Evolutionary conservation across 2,797 vertebrate species (phyloP), one percentile per base, ranked within the genome.

Genomic region (Tamandua tetradactyla): DNA sequence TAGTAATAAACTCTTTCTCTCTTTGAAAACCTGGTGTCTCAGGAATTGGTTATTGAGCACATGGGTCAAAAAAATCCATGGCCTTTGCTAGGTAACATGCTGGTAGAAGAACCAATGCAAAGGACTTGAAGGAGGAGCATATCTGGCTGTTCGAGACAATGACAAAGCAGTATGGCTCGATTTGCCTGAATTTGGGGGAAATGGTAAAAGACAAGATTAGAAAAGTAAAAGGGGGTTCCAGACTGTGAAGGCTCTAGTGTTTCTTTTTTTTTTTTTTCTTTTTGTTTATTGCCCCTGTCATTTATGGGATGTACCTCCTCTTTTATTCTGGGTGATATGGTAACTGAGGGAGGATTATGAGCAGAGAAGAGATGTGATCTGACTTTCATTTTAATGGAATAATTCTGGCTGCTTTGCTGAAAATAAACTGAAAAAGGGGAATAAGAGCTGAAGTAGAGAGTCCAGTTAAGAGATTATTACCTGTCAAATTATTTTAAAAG

Each of bases 401-500:
- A 74, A 80, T 94, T 94, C 35, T 92, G 57, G 35, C 40, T 91
- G 4, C 23, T 95, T 10, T 93, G 44, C 42, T 52, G 86, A 96
- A 95, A 94, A 93, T 71, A 75, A 96, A 27, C 40, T 64, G 32
- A 85, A 79, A 72, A n/a, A 62, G 30, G 4, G 32, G 20, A 91
- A 84, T 3, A 88, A 74, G 79, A 82, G 23, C 72, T 93, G 49
- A 89, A 92, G 91, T 87, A 71, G 35, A 88, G 89, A 97, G 72
- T 82, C 40, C 44, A 89, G 76, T 94, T 82, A 97, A 83, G 59
- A 91, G 42, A 40, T 8, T 93, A 85, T 93, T 64, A 93, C 62
- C 84, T 94, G 76, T 95, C 71, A 94, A 81, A 95, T 96, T 90
- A 96, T 93, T 93, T 85, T 78, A 87, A 75, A 62, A 95, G 83